Base-by-base conservation (phyloP, 2,888 invertebrate genomes). In the Tribolium freemani region DNA sequence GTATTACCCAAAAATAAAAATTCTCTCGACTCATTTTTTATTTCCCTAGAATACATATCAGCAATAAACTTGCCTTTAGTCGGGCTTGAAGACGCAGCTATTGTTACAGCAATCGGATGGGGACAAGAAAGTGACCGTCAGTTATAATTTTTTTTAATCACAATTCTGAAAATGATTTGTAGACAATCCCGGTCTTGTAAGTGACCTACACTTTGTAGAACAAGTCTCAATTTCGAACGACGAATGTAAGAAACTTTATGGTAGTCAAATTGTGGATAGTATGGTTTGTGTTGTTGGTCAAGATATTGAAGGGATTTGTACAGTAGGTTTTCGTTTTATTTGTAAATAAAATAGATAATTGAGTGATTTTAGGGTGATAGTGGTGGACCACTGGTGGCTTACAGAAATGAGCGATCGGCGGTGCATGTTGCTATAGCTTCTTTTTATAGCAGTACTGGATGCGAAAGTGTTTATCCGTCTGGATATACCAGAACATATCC, bases 401-500 rank as follows among this genome's bases (percentile, higher is more conserved):
- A 58, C 20, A 45, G 60, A 20, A 51, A 26, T 11, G 51, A 50
- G 10, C 26, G 67, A 20, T 26, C 60, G 3, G 45, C 69, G 1
- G 69, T 69, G 2, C 69, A 69, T 11, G 69, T 69, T 30, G 69
- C 13, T 38, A 9, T 69, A 8, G 26, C 69, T 9, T 31, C 30
- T 3, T 69, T 69, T 60, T 8, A 50, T 1, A 69, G 69, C 11
- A 30, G 44, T 0, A 5, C 38, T 13, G 69, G 69, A 10, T 69
- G 69, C 11, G 69, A 69, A 51, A 69, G 60, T 21, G 10, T 6
- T 8, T 21, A 9, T 8, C 69, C 69, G 4, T 69, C 69, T 9
- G 69, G 69, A 21, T 69, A 31, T 20, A 60, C 69, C 0, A 58
- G 58, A 26, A 69, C 60, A 1, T 69, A 60, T 44, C 51, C 58